Conservation (phyloP, 2,113 vertebrate species). For the Dipodomys stephensi region DNA sequence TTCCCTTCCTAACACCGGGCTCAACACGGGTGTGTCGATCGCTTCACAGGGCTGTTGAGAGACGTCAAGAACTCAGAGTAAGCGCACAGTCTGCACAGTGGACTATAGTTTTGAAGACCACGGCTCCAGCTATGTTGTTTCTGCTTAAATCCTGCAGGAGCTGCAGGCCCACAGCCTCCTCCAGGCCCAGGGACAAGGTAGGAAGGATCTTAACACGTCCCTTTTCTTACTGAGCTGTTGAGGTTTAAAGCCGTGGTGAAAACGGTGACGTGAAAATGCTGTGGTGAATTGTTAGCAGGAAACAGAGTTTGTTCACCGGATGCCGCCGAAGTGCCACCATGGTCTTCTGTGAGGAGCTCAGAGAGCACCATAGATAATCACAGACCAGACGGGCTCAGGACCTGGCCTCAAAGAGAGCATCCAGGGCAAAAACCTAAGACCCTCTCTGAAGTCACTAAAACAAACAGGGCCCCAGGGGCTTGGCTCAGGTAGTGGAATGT, state of each 20-base stretch:
- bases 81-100: not conserved
- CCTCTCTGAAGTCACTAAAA: no score
- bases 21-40: not conserved
- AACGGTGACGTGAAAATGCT: not conserved
- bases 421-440: no score
- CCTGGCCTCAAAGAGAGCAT: not conserved
- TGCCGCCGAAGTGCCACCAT: not conserved
- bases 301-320: not conserved
- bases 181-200: not conserved
- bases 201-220: not conserved
- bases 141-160: not conserved
- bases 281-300: constrained; percentile 7
- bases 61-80: not conserved
- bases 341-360: not conserved
- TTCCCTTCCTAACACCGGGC: not conserved
- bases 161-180: not conserved
- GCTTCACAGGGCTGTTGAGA: not conserved
- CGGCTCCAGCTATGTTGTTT: not conserved
- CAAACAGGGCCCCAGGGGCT: no score
- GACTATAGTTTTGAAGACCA: not conserved
- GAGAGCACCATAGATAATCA: no score
- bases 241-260: not conserved
- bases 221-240: not conserved
- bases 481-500: no score
- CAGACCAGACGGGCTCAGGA: not conserved